Evolutionary conservation across 2,888 invertebrate species (phyloP).

Genomic region (Mesoligia furuncula): DNA sequence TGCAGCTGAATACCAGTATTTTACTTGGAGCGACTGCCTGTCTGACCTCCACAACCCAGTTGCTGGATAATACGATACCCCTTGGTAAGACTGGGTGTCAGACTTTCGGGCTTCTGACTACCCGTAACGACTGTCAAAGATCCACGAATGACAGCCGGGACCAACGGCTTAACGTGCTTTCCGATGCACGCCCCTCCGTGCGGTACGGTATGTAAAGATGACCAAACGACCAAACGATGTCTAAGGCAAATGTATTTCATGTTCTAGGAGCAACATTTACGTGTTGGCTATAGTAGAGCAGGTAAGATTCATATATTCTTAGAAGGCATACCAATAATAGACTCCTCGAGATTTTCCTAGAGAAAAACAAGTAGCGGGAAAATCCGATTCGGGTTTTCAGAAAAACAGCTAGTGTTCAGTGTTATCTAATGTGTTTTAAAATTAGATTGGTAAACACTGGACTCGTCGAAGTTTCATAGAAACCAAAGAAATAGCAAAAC

Average conservation of each 20-base stretch:
- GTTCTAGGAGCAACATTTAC: conserved; percentile 53
- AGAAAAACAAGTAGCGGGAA: conserved; percentile 29
- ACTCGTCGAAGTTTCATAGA: conserved; percentile 1
- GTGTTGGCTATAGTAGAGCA: conserved; percentile 23
- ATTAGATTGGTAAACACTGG: not conserved
- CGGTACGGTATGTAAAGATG: too few species aligned
- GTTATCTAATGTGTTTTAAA: conserved; percentile 17
- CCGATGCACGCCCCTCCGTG: too few species aligned
- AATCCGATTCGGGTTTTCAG: conserved; percentile 29
- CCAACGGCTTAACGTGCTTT: too few species aligned
- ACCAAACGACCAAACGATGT: too few species aligned
- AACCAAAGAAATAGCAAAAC: not conserved
- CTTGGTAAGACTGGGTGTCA: too few species aligned
- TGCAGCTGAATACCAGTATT: too few species aligned
- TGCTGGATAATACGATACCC: too few species aligned
- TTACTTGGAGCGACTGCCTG: too few species aligned
- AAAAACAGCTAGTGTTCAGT: conserved; percentile 12
- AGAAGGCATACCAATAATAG: conserved; percentile 26
- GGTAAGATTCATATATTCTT: conserved; percentile 24
- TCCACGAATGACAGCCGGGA: too few species aligned
- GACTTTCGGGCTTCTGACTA: too few species aligned
- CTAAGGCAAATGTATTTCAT: conserved; percentile 69
- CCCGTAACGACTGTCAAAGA: too few species aligned
- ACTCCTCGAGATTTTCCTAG: conserved; percentile 15
- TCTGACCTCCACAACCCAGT: too few species aligned